phyloP scores from a whole-genome alignment of 2,888 invertebrate genomes.

The Hyles lineata region DNA sequence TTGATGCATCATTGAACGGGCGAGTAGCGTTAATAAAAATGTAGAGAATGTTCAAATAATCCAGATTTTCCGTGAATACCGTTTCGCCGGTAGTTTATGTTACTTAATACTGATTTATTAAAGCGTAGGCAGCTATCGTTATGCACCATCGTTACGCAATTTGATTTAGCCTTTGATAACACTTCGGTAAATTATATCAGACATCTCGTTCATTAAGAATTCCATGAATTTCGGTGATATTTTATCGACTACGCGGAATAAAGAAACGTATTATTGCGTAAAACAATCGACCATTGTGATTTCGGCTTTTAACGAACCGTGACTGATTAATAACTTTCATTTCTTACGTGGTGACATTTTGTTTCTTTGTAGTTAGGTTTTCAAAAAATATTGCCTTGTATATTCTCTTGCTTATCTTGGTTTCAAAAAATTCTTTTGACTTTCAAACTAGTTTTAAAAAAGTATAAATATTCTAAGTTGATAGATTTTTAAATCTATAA shows the following conservation, averaged over 20 bases:
- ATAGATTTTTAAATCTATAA: no score
- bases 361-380: not conserved
- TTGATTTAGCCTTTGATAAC: constrained; percentile 49
- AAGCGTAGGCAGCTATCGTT: constrained; percentile 27
- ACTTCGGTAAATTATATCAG: constrained; percentile 49
- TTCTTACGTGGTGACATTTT: constrained; percentile 16
- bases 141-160: constrained; percentile 48
- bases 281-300: constrained; percentile 36
- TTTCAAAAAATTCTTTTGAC: not conserved
- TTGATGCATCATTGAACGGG: not conserved
- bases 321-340: constrained; percentile 28
- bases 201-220: constrained; percentile 53
- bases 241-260: constrained; percentile 42
- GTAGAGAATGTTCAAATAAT: constrained; percentile 8
- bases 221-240: constrained; percentile 49
- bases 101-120: constrained; percentile 28
- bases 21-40: not conserved
- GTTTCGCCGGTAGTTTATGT: not conserved
- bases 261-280: constrained; percentile 38
- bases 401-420: not conserved
- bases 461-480: no score
- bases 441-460: not conserved
- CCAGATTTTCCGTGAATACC: constrained; percentile 18
- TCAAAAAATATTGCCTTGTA: not conserved
- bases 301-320: constrained; percentile 28